Evolutionary conservation across 2,888 invertebrate species (phyloP), one percentile per base, ranked within the genome.

Genomic region (Lomographa bimaculata): DNA sequence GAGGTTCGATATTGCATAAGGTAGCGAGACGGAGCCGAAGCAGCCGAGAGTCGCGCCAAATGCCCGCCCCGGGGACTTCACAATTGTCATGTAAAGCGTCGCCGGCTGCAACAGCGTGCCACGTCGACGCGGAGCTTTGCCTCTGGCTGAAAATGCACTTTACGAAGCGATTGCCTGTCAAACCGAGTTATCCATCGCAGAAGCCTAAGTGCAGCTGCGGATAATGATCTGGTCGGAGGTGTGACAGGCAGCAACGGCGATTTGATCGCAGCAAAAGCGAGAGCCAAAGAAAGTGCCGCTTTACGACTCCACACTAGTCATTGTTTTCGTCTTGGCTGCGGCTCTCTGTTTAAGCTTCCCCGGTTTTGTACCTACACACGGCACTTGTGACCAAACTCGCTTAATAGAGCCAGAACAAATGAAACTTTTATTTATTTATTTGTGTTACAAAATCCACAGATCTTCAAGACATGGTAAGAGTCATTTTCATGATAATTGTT

Each of bases 81-180:
- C 79, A 80, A 85, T 86, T 85, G 84, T 84, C 82, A 85, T 85
- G 83, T 84, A 82, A 83, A 85, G 73, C 76, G 73, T 71, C 59
- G 70, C 53, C 67, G 69, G 63, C 65, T 63, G 64, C 64, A 62
- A 62, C 64, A 74, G 64, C 66, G 70, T 60, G 67, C 64, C 67
- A 65, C 64, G 60, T 64, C 64, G 70, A 57, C 64, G 60, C 60
- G 55, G 60, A 60, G 64, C 61, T 60, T 66, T 65, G 82, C 85
- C 85, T 69, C 71, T 54, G 83, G 87, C 84, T 69, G 75, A 79
- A 86, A 89, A 81, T 87, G 84, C 86, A 86, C 86, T 87, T 84
- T 75, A 65, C 72, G 72, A 76, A 80, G 59, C 76, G 82, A 86
- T 85, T 79, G 81, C 77, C 77, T 79, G 79, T 79, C 82, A 76